phyloP scores from a whole-genome alignment of 2,888 invertebrate species.

The Tenthredo mesomela region DNA sequence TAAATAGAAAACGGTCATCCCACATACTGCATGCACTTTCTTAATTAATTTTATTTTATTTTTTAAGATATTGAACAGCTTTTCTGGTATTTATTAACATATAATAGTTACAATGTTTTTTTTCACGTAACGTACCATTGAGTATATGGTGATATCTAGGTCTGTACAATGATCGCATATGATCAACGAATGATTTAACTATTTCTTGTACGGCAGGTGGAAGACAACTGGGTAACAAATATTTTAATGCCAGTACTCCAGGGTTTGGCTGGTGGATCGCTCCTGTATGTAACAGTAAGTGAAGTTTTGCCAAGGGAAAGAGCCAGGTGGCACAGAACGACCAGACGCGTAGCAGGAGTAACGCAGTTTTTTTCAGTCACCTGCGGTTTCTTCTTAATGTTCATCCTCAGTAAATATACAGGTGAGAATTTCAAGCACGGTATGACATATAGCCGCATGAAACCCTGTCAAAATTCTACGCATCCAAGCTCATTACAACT shows the following conservation, averaged over 20 bases:
- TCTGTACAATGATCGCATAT: background rate
- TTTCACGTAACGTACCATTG: background rate
- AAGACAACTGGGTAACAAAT: constrained; percentile 58
- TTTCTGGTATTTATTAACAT: background rate
- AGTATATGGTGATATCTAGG: background rate
- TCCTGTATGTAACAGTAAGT: constrained; percentile 88
- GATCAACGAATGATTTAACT: background rate
- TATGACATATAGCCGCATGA: background rate
- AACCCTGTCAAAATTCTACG: background rate
- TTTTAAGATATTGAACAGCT: background rate
- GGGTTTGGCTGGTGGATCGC: constrained; percentile 88
- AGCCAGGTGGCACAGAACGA: constrained; percentile 84
- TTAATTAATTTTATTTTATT: background rate
- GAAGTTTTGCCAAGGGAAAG: constrained; percentile 89
- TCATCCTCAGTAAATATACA: constrained; percentile 81
- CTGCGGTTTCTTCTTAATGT: constrained; percentile 84
- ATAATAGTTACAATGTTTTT: background rate
- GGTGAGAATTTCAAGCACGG: constrained; percentile 73
- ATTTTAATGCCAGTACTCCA: constrained; percentile 71
- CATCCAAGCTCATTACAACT: background rate
- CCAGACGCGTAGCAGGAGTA: constrained; percentile 81
- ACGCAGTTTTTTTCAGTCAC: constrained; percentile 82
- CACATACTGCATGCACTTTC: background rate
- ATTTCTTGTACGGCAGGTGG: constrained; percentile 50
- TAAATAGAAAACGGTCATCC: constrained; percentile 65